These are phyloP conservation scores for Ennomos quercinarius DNA, from an alignment of 2,888 invertebrate species.

Conservation along the genomic window DNA sequence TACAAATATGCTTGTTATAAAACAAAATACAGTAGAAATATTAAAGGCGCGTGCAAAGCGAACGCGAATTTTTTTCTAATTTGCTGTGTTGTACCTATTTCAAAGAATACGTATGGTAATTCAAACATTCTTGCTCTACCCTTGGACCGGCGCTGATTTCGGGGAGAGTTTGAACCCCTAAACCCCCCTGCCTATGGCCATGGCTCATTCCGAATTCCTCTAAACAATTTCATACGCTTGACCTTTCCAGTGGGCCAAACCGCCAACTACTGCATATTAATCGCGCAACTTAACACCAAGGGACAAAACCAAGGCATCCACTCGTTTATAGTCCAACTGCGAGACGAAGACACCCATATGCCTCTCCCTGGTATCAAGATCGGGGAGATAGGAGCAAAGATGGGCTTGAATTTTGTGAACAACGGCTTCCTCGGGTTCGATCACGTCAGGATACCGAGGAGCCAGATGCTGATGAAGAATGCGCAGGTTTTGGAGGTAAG, in stretches of 20 bases:
- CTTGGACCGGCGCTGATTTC: too few species aligned
- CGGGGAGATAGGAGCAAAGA: conserved; percentile 97
- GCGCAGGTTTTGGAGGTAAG: conserved; percentile 89
- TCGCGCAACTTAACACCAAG: conserved; percentile 94
- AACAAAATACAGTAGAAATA: too few species aligned
- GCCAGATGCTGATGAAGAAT: conserved; percentile 97
- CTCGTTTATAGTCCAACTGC: conserved; percentile 95
- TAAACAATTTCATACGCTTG: too few species aligned
- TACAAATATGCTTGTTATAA: too few species aligned
- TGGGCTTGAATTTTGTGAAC: conserved; percentile 95
- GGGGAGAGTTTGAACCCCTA: too few species aligned
- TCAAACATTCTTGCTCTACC: too few species aligned
- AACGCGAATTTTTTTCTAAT: too few species aligned
- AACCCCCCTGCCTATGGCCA: too few species aligned
- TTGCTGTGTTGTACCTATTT: too few species aligned
- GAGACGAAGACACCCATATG: conserved; percentile 94
- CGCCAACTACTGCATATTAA: conserved; percentile 95
- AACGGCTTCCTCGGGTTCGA: conserved; percentile 97
- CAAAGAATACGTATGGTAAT: too few species aligned
- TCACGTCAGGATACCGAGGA: conserved; percentile 93
- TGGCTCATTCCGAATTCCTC: too few species aligned
- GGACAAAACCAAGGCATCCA: conserved; percentile 94
- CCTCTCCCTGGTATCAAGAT: conserved; percentile 95
- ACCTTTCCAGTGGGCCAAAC: conserved; percentile 93
- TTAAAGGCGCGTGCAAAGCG: too few species aligned